Evolutionary conservation across 2,113 vertebrate genomes (phyloP).

Genomic region (Notiomystis cincta): DNA sequence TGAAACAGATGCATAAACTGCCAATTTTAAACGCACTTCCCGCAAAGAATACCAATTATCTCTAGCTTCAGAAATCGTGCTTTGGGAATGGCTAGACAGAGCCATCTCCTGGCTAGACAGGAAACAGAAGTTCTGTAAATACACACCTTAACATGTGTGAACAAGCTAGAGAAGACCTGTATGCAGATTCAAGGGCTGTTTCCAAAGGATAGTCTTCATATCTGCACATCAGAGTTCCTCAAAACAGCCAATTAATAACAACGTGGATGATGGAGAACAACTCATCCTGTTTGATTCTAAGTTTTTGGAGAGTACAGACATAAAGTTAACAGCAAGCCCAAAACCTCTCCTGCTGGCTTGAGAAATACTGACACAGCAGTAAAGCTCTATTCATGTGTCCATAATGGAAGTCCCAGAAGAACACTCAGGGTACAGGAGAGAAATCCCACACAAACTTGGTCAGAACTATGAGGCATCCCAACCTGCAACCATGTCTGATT

Average conservation of each 20-base stretch:
- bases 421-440: background rate
- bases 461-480: background rate
- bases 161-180: background rate
- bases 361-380: background rate
- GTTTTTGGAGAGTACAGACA: background rate
- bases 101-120: constrained; percentile 50
- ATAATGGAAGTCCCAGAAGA: background rate
- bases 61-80: background rate
- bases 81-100: constrained; percentile 25
- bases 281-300: background rate
- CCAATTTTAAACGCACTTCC: background rate
- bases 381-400: background rate
- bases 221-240: background rate
- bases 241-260: background rate
- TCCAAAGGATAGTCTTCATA: background rate
- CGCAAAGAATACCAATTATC: background rate
- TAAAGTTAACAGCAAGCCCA: background rate
- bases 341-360: background rate
- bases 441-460: rapidly evolving
- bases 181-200: background rate
- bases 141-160: background rate
- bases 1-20: background rate
- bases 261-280: background rate
- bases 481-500: background rate
- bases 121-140: background rate